These are phyloP conservation scores for Mesitornis unicolor DNA, from an alignment of 2,113 vertebrate genomes.

Conservation along the genomic window DNA sequence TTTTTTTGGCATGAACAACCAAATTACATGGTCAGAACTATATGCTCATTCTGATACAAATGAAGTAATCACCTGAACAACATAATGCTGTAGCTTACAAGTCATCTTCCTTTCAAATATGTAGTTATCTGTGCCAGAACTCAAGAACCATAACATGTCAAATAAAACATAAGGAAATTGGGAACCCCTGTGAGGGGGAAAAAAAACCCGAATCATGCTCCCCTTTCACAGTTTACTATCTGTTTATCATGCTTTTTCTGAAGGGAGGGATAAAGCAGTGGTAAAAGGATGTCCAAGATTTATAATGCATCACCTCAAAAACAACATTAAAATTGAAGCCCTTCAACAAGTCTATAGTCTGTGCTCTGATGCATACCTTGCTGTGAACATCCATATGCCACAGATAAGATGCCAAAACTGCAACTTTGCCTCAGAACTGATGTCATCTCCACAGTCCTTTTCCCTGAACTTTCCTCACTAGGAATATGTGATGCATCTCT, in stretches of 20 bases:
- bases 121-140: background rate
- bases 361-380: background rate
- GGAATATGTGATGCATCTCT: background rate
- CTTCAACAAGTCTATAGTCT: background rate
- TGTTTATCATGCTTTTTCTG: background rate
- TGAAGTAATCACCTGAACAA: background rate
- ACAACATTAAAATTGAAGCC: background rate
- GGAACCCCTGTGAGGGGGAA: background rate
- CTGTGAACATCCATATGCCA: background rate
- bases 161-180: background rate
- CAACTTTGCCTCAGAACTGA: background rate
- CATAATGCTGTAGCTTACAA: background rate
- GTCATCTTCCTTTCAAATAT: background rate
- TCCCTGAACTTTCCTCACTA: background rate
- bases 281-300: background rate
- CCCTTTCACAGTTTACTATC: background rate
- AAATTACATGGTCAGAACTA: background rate
- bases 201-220: background rate
- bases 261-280: rapidly evolving
- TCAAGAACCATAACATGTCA: background rate
- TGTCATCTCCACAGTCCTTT: background rate
- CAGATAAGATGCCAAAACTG: background rate
- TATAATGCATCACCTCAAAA: background rate
- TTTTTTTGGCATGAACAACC: background rate
- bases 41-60: background rate